Base-by-base conservation (phyloP, 2,888 invertebrate genomes). In the Netelia melanura region DNA sequence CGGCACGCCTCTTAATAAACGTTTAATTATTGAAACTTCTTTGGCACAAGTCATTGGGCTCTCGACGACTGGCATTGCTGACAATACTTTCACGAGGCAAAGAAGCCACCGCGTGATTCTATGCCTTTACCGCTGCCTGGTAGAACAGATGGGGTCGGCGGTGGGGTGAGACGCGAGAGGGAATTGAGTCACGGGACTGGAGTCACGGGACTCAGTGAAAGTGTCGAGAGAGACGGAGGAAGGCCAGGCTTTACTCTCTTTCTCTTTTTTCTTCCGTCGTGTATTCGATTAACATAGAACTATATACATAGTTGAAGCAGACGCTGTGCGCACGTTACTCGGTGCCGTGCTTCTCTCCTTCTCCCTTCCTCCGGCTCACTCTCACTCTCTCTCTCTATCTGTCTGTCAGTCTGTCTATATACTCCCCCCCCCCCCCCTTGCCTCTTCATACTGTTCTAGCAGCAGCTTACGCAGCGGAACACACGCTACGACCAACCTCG, bases 171-270 rank as follows among this genome's bases (percentile, higher is more conserved):
- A 62, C 74, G 80, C 77, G 78, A 86, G 83, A 79, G 83, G 80
- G 83, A 74, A 61, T 78, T 74, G 83, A 90, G 89, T 91, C 91
- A 90, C 89, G 90, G 90, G 90, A 91, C 89, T 89, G 78, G 70
- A 91, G 92, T 90, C 90, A 90, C 89, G 90, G 90, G 91, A 90
- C 89, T 89, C 87, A 90, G 90, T 90, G 92, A 91, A 91, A 91
- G 91, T 91, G 90, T 90, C 90, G 86, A 88, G 86, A 76, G 89
- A 89, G 87, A 86, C 81, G 85, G 88, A 85, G 87, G 86, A 86
- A 88, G 86, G 87, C 88, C 86, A 83, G 76, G 76, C 84, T 82
- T 79, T 68, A 74, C 54, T 82, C 85, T 83, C 85, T 80, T 84
- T 84, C 85, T 87, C 80, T 84, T 87, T 85, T 86, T 81, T 86